phyloP scores from a whole-genome alignment of 2,888 invertebrate genomes.

The Hyposoter dolosus region DNA sequence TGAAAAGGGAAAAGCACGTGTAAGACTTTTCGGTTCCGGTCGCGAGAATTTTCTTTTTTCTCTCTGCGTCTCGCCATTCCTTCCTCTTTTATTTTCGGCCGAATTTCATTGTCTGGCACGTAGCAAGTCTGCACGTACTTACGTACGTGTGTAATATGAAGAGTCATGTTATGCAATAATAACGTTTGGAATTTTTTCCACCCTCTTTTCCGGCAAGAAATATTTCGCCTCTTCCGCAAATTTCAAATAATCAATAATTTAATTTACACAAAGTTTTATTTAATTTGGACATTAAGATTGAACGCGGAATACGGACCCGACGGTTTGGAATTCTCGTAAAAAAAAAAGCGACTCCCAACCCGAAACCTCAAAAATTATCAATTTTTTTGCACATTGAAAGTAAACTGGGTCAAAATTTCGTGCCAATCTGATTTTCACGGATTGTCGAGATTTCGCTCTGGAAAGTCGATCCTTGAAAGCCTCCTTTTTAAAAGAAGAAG shows the following conservation, averaged over 20 bases:
- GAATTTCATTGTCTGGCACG: slow-evolving; percentile 49
- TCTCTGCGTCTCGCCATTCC: slow-evolving; percentile 17
- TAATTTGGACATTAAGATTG: neutral
- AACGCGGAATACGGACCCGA: neutral
- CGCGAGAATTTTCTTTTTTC: slow-evolving; percentile 15
- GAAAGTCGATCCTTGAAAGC: neutral
- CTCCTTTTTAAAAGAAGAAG: neutral
- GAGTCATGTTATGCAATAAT: slow-evolving; percentile 7
- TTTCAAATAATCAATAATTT: neutral
- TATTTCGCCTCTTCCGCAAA: slow-evolving; percentile 10
- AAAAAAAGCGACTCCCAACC: neutral
- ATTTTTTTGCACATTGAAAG: neutral
- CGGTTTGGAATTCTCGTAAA: neutral
- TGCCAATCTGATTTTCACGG: neutral
- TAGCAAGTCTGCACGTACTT: slow-evolving; percentile 43
- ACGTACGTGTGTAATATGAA: slow-evolving; percentile 41
- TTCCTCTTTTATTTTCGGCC: slow-evolving; percentile 40
- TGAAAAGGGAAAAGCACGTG: slow-evolving; percentile 51
- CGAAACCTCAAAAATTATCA: neutral
- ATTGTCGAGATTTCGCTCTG: neutral
- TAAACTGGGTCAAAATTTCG: neutral
- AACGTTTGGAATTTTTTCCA: neutral
- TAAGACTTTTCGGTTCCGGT: slow-evolving; percentile 55
- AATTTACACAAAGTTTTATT: neutral
- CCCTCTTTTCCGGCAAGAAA: neutral